Base-by-base conservation (phyloP, 1,140 invertebrate species). In the Panulirus ornatus region DNA sequence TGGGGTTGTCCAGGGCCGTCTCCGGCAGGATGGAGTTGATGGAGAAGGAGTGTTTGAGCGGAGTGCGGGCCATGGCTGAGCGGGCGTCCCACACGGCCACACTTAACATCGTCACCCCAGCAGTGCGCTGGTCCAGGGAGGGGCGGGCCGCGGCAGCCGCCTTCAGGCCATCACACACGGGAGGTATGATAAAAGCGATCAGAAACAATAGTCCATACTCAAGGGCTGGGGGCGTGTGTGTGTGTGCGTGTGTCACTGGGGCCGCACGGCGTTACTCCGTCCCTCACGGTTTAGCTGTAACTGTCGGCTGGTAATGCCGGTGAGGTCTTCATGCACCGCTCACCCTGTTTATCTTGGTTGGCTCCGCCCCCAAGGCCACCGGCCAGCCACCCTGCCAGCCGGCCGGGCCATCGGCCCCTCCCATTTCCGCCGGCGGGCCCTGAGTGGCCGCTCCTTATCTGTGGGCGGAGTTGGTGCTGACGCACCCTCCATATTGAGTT, bases 11-110 rank as follows among this genome's bases (percentile, higher is more conserved):
- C 92, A 92, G 94, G 78, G 91, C 90, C 34, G 92, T 92, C 2
- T 94, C 93, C 73, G 0, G 93, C 14, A 97, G 92, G 54, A 97
- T 95, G 42, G 95, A 95, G 88, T 96, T 96, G 75, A 97, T 97
- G 89, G 96, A 96, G 93, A 97, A 97, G 85, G 95, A 96, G 16
- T 96, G 96, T 92, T 96, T 96, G 0, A 96, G 93, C 0, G 95
- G 95, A 76, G 95, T 94, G 54, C 95, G 94, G 44, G 95, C 94
- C 92, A 93, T 93, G 63, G 79, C 47, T 58, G 63, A 83, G 79
- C 63, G 71, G 58, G 44, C 66, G 63, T 89, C 76, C 87, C 87
- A 89, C 73, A 70, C 36, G 79, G 66, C 87, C 44, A 89, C 87
- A 84, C 87, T 89, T 38, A 82, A 34, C 78, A 89, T 83, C 27